Base-by-base conservation (phyloP, 1,140 invertebrate genomes). In the Pristionchus pacificus region DNA sequence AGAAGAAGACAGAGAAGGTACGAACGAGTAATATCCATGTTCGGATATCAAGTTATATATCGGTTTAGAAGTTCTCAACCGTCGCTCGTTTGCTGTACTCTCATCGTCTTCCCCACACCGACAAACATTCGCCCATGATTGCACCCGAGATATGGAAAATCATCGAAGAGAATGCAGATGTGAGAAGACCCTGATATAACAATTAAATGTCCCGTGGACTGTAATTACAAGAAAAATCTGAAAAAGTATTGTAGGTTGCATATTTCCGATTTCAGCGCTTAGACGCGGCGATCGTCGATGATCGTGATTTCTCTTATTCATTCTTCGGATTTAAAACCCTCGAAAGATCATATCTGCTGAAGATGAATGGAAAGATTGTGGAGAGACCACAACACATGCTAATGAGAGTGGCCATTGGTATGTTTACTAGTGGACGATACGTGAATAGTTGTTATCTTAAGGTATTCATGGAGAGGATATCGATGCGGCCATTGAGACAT, bases 311-410 rank as follows among this genome's bases (percentile, higher is more conserved):
- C 82, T 90, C 88, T 67, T 98, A 97, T 84, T 95, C 95, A 84
- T 98, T 95, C 84, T 98, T 98, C 89, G 95, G 95, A 32, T 98
- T 98, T 79, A 98, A 97, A 88, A 98, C 95, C 2, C 85, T 98
- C 65, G 95, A 98, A 83, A 87, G 92, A 74, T 95, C 93, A 2
- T 98, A 98, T 84, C 86, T 98, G 64, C 84, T 98, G 27, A 95
- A 93, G 85, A 93, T 96, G 66, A 88, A 94, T 85, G 90, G 90
- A 0, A 95, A 95, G 88, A 91, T 97, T 61, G 93, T 89, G 3
- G 95, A 98, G 84, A 87, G 95, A 60, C 95, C 96, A 0, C 95
- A 98, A 80, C 94, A 97, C 74, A 93, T 98, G 93, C 85, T 98
- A 60, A 98, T 98, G 95, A 87, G 95, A 81, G 94, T 97, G 14